A percentile compares a stretch with the other conserved stretches of the same genome.
These are phyloP conservation scores for Rhinolophus ferrumequinum DNA, from an alignment of 2,113 vertebrate species.

Conservation along the genomic window DNA sequence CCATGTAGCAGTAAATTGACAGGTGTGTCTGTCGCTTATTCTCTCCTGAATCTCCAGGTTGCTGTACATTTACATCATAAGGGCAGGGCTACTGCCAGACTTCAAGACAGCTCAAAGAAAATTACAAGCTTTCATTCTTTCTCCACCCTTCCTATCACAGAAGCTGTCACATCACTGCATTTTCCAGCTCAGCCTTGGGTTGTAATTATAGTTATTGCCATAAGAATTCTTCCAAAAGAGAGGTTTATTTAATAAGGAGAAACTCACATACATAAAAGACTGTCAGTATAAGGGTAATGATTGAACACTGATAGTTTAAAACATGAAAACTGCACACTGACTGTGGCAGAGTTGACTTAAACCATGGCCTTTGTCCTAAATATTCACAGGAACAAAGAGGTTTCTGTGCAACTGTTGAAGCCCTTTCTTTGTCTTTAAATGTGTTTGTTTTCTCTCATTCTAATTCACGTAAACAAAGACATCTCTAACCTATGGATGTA, in stretches of 20 bases:
- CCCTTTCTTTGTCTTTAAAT: not conserved
- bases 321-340: not conserved
- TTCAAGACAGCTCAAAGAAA: slow-evolving; percentile 54
- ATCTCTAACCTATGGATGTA: not conserved
- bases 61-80: not conserved
- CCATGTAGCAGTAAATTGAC: not conserved
- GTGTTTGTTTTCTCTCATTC: not conserved
- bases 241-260: slow-evolving; percentile 50
- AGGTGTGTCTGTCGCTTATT: not conserved
- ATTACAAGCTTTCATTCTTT: slow-evolving; percentile 68
- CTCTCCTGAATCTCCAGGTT: not conserved
- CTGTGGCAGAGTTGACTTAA: not conserved
- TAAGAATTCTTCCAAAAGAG: slow-evolving; percentile 52
- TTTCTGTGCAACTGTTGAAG: not conserved
- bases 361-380: not conserved
- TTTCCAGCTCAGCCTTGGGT: slow-evolving; percentile 36
- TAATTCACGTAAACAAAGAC: not conserved
- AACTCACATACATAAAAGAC: not conserved
- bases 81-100: slow-evolving; percentile 43
- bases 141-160: slow-evolving; percentile 52
- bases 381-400: not conserved
- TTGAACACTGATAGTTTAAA: not conserved
- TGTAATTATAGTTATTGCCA: slow-evolving; percentile 70
- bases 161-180: slow-evolving; percentile 35
- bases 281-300: not conserved